Percentiles rank a stretch among this genome's conserved stretches.
Evolutionary conservation across 2,113 vertebrate genomes (phyloP).

Genomic region (Bufo gargarizans): DNA sequence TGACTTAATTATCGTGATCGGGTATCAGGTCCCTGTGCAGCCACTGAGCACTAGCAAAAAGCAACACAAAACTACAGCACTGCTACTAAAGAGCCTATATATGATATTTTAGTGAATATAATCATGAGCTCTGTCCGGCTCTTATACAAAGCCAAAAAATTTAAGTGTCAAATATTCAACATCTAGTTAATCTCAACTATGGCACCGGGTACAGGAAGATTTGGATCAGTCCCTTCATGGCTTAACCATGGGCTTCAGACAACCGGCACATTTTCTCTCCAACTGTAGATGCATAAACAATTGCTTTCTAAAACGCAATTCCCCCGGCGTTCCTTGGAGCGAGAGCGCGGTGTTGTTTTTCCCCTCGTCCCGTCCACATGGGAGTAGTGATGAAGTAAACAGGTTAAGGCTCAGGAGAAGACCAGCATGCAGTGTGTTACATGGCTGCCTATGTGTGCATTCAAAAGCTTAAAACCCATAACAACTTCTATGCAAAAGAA

Average conservation of each 20-base stretch:
- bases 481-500: background rate
- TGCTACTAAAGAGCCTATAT: too few species aligned
- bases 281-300: background rate
- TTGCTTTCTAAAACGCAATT: conserved; percentile 7
- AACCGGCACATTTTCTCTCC: background rate
- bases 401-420: conserved; percentile 26
- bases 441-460: background rate
- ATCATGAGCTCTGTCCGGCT: too few species aligned
- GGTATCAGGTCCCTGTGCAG: background rate
- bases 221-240: background rate
- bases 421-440: background rate
- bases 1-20: conserved; percentile 24
- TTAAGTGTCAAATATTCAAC: background rate
- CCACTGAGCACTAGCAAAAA: too few species aligned
- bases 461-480: background rate
- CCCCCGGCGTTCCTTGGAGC: background rate
- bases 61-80: too few species aligned
- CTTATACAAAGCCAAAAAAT: too few species aligned
- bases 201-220: too few species aligned
- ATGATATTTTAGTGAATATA: too few species aligned
- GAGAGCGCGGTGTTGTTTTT: conserved; percentile 19
- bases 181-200: background rate
- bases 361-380: background rate
- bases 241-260: background rate
- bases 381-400: conserved; percentile 38